These are phyloP conservation scores for Acipenser transmontanus DNA, from an alignment of 2,797 vertebrate species.

Conservation along the genomic window DNA sequence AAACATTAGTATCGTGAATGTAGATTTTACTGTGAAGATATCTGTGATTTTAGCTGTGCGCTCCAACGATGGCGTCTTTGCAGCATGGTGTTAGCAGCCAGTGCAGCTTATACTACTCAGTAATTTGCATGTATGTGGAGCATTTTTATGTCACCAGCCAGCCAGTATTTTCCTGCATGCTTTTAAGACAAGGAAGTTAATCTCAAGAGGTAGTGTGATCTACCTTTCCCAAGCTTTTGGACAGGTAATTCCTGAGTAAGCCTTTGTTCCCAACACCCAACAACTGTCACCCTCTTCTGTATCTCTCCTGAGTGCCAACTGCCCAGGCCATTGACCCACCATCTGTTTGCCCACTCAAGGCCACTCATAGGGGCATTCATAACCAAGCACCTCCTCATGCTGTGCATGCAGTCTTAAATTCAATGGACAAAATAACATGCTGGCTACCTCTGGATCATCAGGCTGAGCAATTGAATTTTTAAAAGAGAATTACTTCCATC, in stretches of 20 bases:
- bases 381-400: constrained; percentile 81
- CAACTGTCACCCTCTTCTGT: constrained; percentile 78
- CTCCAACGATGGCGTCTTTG: constrained; percentile 72
- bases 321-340: constrained; percentile 79
- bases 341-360: constrained; percentile 79
- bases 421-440: constrained; percentile 83
- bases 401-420: constrained; percentile 86
- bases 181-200: constrained; percentile 80
- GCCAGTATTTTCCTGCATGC: constrained; percentile 83
- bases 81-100: constrained; percentile 79
- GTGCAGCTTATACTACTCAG: constrained; percentile 79
- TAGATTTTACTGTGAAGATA: constrained; percentile 87
- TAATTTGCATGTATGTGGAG: constrained; percentile 86
- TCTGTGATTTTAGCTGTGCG: constrained; percentile 81
- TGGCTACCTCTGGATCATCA: constrained; percentile 85
- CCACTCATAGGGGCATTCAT: constrained; percentile 74
- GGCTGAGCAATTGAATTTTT: constrained; percentile 81
- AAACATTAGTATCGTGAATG: constrained; percentile 84
- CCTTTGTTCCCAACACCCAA: constrained; percentile 76
- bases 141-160: constrained; percentile 84
- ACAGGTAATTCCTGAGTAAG: constrained; percentile 78
- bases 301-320: constrained; percentile 81
- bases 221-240: constrained; percentile 77
- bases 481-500: constrained; percentile 83
- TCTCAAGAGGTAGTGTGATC: constrained; percentile 71